Base-by-base conservation (phyloP, 2,888 invertebrate species). In the Caenorhabditis macrosperma region DNA sequence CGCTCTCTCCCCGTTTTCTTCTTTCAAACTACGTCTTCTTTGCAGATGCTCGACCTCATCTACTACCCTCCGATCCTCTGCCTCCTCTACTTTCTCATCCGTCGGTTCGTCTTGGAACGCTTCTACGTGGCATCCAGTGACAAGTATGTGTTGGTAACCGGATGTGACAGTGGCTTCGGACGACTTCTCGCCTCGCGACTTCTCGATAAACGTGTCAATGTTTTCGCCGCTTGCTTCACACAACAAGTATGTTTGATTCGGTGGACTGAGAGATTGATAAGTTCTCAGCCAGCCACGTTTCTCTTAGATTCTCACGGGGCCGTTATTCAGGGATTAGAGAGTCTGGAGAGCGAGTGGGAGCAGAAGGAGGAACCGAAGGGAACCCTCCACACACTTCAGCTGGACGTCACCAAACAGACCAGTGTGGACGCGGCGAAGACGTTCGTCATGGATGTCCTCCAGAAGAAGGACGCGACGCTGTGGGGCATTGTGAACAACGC, bases 401-500 rank as follows among this genome's bases (percentile, higher is more conserved):
- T 88, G n/a, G 88, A 88, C 71, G 83, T 88, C 15, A 94, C 94
- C 1, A 92, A 93, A 60, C 89, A 91, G 17, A 87, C 89, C 63
- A 93, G 95, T 92, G 94, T 95, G 88, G 93, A 94, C 78, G 94
- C 94, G 64, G 94, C 95, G 24, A 94, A 94, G 35, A 91, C 94
- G 79, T 94, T 94, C 24, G 88, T 91, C 3, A 77, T 84, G 57
- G 71, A 77, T 5, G 64, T 81, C 5, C 78, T 88, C 7, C 66
- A 77, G 1, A 68, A 78, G 7, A 69, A 78, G 96, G 96, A 91
- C 95, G 96, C 95, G 94, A 94, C 90, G 94, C 95, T 1, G 92
- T 96, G 96, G 96, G 95, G 95, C 60, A 93, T 96, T 72, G 94
- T 96, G 50, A 96, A 96, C 92, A 95, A 97, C 91, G 95, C 96